phyloP scores from a whole-genome alignment of 2,113 vertebrate genomes.

The Platichthys flesus region DNA sequence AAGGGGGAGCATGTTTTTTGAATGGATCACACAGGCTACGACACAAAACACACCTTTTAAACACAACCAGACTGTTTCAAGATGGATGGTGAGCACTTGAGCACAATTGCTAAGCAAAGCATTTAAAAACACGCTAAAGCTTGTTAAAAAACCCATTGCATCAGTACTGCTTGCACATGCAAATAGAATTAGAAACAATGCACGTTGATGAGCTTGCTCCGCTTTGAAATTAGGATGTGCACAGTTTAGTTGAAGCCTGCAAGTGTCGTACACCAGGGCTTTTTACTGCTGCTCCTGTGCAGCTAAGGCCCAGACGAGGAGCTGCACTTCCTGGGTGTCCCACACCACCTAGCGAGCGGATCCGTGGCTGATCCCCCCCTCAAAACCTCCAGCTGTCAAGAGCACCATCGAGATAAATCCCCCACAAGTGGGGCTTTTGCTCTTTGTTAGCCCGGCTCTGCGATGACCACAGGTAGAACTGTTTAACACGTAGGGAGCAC shows the following conservation, averaged over 20 bases:
- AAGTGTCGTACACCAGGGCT: not conserved
- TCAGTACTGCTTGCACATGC: not conserved
- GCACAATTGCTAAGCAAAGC: not conserved
- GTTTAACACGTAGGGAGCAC: conserved; percentile 18
- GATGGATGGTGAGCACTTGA: not conserved
- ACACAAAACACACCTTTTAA: not conserved
- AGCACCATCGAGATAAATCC: conserved; percentile 14
- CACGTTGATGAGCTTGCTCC: not conserved
- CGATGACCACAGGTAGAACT: conserved; percentile 13
- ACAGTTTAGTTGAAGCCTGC: not conserved
- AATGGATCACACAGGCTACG: not conserved
- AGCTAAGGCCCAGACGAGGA: conserved; percentile 21
- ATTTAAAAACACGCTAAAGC: not conserved
- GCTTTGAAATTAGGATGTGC: not conserved
- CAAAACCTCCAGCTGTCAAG: conserved; percentile 42
- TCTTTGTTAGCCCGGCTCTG: conserved; percentile 9
- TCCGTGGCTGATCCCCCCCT: conserved; percentile 7
- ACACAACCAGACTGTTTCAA: not conserved
- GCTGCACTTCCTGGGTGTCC: conserved; percentile 55
- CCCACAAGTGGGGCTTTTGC: not conserved
- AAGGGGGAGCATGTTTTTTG: not conserved
- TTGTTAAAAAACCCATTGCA: not conserved
- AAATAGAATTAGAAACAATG: not conserved
- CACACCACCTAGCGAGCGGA: conserved; percentile 72
- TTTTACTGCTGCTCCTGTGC: conserved; percentile 13